These are phyloP conservation scores for Leptodactylus fallax DNA, from an alignment of 2,797 vertebrate species.

Conservation along the genomic window DNA sequence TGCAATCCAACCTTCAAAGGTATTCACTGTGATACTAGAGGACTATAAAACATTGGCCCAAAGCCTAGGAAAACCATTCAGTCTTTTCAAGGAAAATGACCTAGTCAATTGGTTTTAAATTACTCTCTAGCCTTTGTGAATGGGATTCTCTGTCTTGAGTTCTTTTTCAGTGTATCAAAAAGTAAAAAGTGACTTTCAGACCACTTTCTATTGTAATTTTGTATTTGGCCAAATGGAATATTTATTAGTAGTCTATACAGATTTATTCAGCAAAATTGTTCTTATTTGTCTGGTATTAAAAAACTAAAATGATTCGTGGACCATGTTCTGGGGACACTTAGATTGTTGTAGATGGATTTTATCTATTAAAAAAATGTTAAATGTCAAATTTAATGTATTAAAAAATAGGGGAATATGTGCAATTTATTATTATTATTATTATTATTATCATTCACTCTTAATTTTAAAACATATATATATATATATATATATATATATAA, in stretches of 20 bases:
- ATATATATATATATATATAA: too few relatives aligned
- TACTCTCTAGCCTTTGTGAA: slow-evolving; percentile 35
- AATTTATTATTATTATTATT: too few relatives aligned
- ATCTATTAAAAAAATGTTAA: too few relatives aligned
- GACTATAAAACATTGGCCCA: slow-evolving; percentile 31
- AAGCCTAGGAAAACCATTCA: slow-evolving; percentile 39
- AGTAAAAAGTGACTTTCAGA: not conserved
- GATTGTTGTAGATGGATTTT: too few relatives aligned
- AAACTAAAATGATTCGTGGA: too few relatives aligned
- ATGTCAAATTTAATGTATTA: too few relatives aligned
- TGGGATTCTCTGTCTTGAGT: not conserved
- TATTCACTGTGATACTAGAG: slow-evolving; percentile 32
- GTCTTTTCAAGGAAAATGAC: slow-evolving; percentile 32
- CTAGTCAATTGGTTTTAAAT: slow-evolving; percentile 49
- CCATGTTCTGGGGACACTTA: too few relatives aligned
- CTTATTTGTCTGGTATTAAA: not conserved
- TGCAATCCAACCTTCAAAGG: slow-evolving; percentile 38
- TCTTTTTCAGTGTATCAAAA: not conserved
- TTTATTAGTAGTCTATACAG: too few relatives aligned
- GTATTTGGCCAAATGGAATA: not conserved
- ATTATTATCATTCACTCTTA: too few relatives aligned
- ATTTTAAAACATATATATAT: too few relatives aligned
- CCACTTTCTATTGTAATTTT: slow-evolving; percentile 4
- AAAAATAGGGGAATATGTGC: too few relatives aligned
- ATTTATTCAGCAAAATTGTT: too few relatives aligned